phyloP scores from a whole-genome alignment of 2,797 vertebrate species.

The Steatocranus sp. region DNA sequence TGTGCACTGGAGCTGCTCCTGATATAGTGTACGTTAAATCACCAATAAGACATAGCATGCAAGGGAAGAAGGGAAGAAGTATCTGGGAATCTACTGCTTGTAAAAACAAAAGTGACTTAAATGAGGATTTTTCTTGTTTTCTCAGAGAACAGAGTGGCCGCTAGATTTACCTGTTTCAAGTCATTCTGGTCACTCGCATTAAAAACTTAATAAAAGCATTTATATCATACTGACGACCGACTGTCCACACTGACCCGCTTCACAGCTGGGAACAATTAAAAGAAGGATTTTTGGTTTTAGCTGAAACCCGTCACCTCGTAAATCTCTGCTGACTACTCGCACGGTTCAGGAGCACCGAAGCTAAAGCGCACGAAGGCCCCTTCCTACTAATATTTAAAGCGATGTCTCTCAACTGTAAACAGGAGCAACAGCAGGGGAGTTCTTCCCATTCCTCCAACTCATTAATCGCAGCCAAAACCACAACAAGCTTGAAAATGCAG shows the following conservation, averaged over 20 bases:
- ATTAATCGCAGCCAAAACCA: slow-evolving; percentile 19
- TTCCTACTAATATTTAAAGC: background rate
- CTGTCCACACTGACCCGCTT: background rate
- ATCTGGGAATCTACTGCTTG: background rate
- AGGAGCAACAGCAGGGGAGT: slow-evolving; percentile 24
- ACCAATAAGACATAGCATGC: background rate
- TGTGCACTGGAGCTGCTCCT: background rate
- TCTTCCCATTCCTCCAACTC: slow-evolving; percentile 21
- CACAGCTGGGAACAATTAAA: background rate
- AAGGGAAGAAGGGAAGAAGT: background rate
- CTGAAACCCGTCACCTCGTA: background rate
- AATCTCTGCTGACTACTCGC: background rate
- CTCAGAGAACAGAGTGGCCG: background rate
- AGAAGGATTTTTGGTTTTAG: background rate
- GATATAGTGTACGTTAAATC: background rate
- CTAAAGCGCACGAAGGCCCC: background rate
- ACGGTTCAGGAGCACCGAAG: background rate
- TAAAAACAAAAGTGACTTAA: background rate
- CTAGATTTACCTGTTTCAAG: background rate
- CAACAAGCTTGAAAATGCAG: background rate
- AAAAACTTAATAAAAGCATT: background rate
- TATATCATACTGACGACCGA: background rate
- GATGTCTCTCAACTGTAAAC: slow-evolving; percentile 31
- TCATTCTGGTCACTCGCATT: background rate
- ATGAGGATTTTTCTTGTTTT: background rate